Evolutionary conservation across 2,888 invertebrate species (phyloP), one percentile per base, ranked within the genome.

Genomic region (Chalcosyrphus nemorum): DNA sequence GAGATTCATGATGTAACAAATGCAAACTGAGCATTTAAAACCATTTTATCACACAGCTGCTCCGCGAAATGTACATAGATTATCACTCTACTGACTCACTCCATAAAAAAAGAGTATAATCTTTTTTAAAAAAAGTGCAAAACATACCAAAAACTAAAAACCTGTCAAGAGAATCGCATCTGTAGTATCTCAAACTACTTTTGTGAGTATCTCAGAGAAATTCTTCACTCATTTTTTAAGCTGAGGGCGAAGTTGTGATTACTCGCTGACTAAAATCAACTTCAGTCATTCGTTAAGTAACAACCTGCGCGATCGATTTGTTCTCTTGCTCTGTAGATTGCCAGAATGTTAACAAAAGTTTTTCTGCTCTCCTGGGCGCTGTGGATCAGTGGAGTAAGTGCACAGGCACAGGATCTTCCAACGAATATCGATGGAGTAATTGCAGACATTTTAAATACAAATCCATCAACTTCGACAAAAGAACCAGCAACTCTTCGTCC

Each of bases 291-390:
- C 56, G 61, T 52, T 71, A 59, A 72, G 50, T 72, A 78, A 56
- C 68, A 47, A 27, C 56, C 41, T 47, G 24, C 72, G 47, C 17
- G 78, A 74, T 82, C 78, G 68, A 78, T 90, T 91, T 89, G 11
- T 35, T 87, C 7, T 17, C 29, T 11, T 59, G 27, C 35, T 47
- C 4, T 7, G 27, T 19, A 81, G 75, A 41, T 74, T 77, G 56
- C 27, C 66, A 35, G 24, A 32, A 80, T 74, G 74, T 47, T 65
- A 5, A 29, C 27, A 43, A 63, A 24, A 11, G 6, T 82, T 5
- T 52, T 50, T 0, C 6, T 72, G 24, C n/a, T 77, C 38, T 41
- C 41, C 45, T 54, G 27, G 43, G 35, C 11, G 38, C 29, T 78
- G 2, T 70, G 19, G 5, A 13, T 61, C 13, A 32, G 68, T 41